Base-by-base conservation (phyloP, 37 sponge, comb jelly and placozoan species). In the Amphimedon queenslandica region DNA sequence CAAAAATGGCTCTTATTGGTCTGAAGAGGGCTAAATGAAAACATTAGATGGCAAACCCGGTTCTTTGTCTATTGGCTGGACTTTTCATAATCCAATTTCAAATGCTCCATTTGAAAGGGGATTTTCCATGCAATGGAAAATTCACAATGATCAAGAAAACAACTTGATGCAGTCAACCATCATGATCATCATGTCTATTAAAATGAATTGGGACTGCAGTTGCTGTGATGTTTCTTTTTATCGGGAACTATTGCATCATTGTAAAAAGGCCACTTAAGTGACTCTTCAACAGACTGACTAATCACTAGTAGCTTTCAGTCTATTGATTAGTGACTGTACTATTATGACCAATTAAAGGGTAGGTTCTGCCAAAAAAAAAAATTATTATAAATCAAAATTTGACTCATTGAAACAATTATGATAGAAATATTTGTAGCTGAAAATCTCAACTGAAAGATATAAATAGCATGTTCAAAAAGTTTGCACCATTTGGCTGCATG, bases 201-300 rank as follows among this genome's bases (percentile, higher is more conserved):
- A 70, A 28, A 25, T 41, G 29, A 70, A 70, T 23, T 30, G 71
- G 29, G 55, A 70, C 24, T 25, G 24, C 51, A 47, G 76, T 40
- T 75, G 76, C 37, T 25, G 2, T 3, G 66, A 61, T 38, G 32
- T 61, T 51, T 63, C 64, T 41, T 21, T 75, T 23, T 8, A 24
- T 29, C 18, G 8, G n/a, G 76, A 75, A 40, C 66, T 75, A 24
- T 56, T 75, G 4, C 18, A 24, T 5, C 37, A 61, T 5, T 75
- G 76, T 40, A 75, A 75, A 40, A 61, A 75, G 37, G 66, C 76
- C 35, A 66, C 51, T n/a, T n/a, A n/a, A n/a, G n/a, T n/a, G n/a
- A n/a, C n/a, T n/a, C n/a, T n/a, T n/a, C n/a, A n/a, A n/a, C n/a
- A n/a, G n/a, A n/a, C n/a, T n/a, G n/a, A n/a, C n/a, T n/a, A n/a